A percentile compares a stretch with the other conserved stretches of the same genome.
These are phyloP conservation scores for Melitaea cinxia DNA, from an alignment of 1,140 invertebrate genomes.

Conservation along the genomic window DNA sequence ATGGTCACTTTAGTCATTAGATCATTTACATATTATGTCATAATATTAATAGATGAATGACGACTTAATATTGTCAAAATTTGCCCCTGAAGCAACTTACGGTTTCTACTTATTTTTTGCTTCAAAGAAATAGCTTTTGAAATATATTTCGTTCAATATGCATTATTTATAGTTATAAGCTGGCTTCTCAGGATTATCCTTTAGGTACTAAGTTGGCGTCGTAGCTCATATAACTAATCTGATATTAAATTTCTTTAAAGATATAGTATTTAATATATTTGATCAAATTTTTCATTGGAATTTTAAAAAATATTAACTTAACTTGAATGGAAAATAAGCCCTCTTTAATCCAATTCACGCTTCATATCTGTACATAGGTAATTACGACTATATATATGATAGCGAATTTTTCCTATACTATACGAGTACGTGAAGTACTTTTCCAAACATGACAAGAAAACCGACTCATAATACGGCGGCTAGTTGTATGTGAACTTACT, in stretches of 20 bases:
- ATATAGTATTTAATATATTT: neutral
- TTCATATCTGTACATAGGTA: no score
- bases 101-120: neutral
- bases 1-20: no score
- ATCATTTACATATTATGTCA: no score
- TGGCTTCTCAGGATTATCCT: conserved; percentile 4
- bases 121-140: neutral
- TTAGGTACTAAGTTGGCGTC: neutral
- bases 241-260: neutral
- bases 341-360: no score
- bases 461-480: neutral
- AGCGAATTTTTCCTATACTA: neutral
- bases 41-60: neutral
- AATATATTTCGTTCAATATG: neutral
- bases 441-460: neutral
- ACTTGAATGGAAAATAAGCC: no score
- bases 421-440: neutral
- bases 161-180: neutral
- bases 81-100: neutral
- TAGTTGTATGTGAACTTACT: neutral
- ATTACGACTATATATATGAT: neutral
- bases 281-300: no score
- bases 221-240: neutral
- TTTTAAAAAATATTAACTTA: no score
- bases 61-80: neutral